phyloP scores from a whole-genome alignment of 2,888 invertebrate species.

The Drosophila mimica region DNA sequence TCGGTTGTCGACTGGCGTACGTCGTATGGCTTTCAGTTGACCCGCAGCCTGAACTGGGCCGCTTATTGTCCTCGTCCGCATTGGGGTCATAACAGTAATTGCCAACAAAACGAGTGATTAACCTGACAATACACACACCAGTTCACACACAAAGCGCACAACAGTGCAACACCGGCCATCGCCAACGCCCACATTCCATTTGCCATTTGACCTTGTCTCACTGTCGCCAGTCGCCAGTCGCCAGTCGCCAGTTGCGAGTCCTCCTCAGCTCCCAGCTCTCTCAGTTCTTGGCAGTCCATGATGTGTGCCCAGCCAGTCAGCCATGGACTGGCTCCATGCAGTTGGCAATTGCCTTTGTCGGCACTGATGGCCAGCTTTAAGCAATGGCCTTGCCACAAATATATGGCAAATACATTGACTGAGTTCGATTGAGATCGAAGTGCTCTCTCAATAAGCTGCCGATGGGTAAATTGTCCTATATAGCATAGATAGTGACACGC shows the following conservation, averaged over 20 bases:
- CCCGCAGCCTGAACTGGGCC: slow-evolving; percentile 35
- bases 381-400: background rate
- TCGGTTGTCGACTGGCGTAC: background rate
- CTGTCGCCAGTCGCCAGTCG: background rate
- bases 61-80: slow-evolving; percentile 54
- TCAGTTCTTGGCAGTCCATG: background rate
- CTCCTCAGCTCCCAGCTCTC: background rate
- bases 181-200: slow-evolving; percentile 44
- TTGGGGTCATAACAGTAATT: slow-evolving; percentile 70
- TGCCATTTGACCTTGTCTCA: slow-evolving; percentile 59
- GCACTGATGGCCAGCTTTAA: background rate
- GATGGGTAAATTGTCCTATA: background rate
- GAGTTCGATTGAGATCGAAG: background rate
- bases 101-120: slow-evolving; percentile 81
- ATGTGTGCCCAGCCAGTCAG: background rate
- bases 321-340: no score
- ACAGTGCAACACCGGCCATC: slow-evolving; percentile 18
- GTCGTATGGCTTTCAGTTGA: slow-evolving; percentile 22
- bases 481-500: background rate
- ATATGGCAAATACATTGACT: background rate
- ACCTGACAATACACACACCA: slow-evolving; percentile 62
- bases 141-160: slow-evolving; percentile 17
- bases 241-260: background rate
- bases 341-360: background rate
- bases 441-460: background rate